Percentiles rank a stretch among this genome's conserved stretches.
phyloP scores from a whole-genome alignment of 2,888 invertebrate species.

The Drosophila setosimentum region DNA sequence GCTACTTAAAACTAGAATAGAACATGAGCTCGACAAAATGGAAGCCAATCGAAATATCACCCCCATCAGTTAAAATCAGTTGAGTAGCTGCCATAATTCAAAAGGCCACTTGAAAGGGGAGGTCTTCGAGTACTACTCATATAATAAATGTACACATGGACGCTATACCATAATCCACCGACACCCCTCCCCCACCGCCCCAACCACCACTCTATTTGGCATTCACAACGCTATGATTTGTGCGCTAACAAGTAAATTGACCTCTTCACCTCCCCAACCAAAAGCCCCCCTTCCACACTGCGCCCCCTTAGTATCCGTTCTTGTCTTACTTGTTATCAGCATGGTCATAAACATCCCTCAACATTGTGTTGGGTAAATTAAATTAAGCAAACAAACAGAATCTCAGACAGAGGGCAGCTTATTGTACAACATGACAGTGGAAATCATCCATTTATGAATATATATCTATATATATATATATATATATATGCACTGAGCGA shows the following conservation, averaged over 20 bases:
- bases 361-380: conserved; percentile 68
- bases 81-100: conserved; percentile 50
- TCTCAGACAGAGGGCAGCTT: conserved; percentile 46
- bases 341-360: conserved; percentile 53
- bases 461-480: conserved; percentile 14
- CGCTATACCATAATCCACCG: background rate
- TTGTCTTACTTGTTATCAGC: conserved; percentile 31
- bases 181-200: background rate
- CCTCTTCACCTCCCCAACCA: conserved; percentile 34
- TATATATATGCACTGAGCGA: conserved; percentile 35
- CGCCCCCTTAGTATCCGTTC: background rate
- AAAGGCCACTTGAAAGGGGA: conserved; percentile 34
- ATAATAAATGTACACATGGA: conserved; percentile 9
- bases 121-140: background rate
- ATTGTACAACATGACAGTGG: conserved; percentile 53
- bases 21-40: conserved; percentile 4
- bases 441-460: conserved; percentile 55
- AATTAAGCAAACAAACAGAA: conserved; percentile 73
- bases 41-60: conserved; percentile 19
- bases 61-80: conserved; percentile 1
- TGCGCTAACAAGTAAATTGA: conserved; percentile 70
- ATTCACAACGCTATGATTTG: conserved; percentile 62
- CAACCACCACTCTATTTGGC: conserved; percentile 15
- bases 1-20: conserved; percentile 42
- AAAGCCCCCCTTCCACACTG: background rate